Conservation (phyloP, 2,797 vertebrate species). For the Amazona finschi region DNA sequence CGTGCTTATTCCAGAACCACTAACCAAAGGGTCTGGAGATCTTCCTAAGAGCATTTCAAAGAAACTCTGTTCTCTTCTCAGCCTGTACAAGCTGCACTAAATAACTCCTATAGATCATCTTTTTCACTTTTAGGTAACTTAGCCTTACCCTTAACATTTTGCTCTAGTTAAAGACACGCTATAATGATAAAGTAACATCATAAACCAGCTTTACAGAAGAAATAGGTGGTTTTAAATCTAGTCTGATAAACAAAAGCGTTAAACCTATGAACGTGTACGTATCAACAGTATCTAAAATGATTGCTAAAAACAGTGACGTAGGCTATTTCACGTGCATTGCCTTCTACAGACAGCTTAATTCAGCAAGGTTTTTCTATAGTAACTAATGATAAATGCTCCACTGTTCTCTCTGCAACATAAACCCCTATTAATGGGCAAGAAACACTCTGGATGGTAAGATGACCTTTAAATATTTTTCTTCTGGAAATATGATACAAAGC, state of each 20-base stretch:
- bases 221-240: neutral
- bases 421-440: neutral
- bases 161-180: neutral
- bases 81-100: neutral
- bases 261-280: neutral
- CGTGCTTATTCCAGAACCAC: slow-evolving; percentile 47
- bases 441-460: neutral
- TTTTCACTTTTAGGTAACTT: neutral
- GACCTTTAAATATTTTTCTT: neutral
- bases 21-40: slow-evolving; percentile 41
- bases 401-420: neutral
- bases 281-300: neutral
- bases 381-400: neutral
- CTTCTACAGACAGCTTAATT: neutral
- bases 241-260: neutral
- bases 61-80: slow-evolving; percentile 5
- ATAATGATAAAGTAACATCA: neutral
- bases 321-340: neutral
- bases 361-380: neutral
- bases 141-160: neutral
- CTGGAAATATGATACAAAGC: neutral
- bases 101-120: neutral
- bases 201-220: neutral
- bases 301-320: neutral
- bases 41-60: slow-evolving; percentile 31